phyloP scores from a whole-genome alignment of 2,113 vertebrate species.

The Odobenus rosmarus region DNA sequence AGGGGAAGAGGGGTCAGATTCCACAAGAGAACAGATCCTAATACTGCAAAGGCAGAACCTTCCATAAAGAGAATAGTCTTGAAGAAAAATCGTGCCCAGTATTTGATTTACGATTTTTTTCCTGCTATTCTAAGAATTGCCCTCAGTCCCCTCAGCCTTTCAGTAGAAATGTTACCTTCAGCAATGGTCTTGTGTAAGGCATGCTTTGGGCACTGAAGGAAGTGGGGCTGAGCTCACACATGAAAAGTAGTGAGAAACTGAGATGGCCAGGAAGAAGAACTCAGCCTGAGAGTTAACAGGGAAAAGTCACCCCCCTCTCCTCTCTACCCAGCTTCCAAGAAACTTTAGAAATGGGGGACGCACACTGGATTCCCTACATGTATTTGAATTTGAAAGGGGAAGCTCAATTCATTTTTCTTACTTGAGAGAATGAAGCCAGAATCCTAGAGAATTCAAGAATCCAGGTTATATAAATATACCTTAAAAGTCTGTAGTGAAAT shows the following conservation, averaged over 20 bases:
- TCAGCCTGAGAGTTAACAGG: neutral
- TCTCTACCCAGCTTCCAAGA: neutral
- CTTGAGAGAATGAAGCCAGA: neutral
- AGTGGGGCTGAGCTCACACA: neutral
- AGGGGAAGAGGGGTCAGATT: neutral
- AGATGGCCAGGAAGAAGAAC: neutral
- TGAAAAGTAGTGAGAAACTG: neutral
- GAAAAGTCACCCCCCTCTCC: neutral
- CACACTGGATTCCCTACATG: neutral
- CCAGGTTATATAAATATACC: neutral
- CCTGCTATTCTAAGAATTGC: neutral
- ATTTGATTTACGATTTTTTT: neutral
- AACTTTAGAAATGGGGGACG: neutral
- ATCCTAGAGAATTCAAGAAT: neutral
- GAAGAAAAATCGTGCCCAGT: neutral
- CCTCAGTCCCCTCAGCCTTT: neutral
- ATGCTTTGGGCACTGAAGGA: neutral
- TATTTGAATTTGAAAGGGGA: neutral
- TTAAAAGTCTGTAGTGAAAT: neutral
- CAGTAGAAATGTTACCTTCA: neutral
- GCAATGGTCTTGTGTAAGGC: neutral
- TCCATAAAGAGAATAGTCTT: neutral
- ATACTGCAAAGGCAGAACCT: neutral
- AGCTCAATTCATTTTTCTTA: conserved; percentile 8
- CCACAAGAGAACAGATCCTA: neutral